Base-by-base conservation (phyloP, 2,113 vertebrate species). In the Prunella fulvescens region DNA sequence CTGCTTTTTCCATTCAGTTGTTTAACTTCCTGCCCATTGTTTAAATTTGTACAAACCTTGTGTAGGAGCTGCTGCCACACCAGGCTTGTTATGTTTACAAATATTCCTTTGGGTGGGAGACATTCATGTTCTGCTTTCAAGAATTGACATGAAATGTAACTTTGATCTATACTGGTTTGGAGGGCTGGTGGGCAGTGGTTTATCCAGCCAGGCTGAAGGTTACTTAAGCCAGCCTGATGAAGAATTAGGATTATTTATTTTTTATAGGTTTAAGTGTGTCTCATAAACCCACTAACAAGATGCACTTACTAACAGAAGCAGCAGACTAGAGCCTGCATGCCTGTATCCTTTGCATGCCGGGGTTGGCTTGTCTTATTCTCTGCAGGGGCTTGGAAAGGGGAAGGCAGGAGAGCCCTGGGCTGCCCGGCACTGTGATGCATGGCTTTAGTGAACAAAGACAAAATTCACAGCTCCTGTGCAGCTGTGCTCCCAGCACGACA, bases 241-340 rank as follows among this genome's bases (percentile, higher is more conserved):
- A 95, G 91, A 95, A 91, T 65, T 88, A 95, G 91, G 57, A 61
- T 93, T 92, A 82, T 96, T 96, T 96, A 93, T 94, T 97, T 96
- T 96, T 91, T 81, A 69, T 97, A 94, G 95, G 25, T 89, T 88
- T 47, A 87, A 94, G 92, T 93, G 86, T 94, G 83, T 97, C 94
- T 92, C 93, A 88, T 93, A 94, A 96, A 90, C 65, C 91, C 88
- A 96, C 95, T 97, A 96, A 94, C 88, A 92, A 96, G 90, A 96
- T 96, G 95, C 97, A 97, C 96, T 97, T 97, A 97, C 77, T 95
- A 97, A 94, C 76, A 86, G 92, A 92, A 96, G 93, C 88, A 87
- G 91, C 96, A 73, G 93, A 72, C 62, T 84, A 90, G 93, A 60
- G 81, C 93, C 94, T 77, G 82, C 95, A 86, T 79, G 85, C 57